A percentile compares a stretch with the other conserved stretches of the same genome.
These are phyloP conservation scores for Anseranas semipalmata DNA, from an alignment of 2,113 vertebrate genomes.

Conservation along the genomic window DNA sequence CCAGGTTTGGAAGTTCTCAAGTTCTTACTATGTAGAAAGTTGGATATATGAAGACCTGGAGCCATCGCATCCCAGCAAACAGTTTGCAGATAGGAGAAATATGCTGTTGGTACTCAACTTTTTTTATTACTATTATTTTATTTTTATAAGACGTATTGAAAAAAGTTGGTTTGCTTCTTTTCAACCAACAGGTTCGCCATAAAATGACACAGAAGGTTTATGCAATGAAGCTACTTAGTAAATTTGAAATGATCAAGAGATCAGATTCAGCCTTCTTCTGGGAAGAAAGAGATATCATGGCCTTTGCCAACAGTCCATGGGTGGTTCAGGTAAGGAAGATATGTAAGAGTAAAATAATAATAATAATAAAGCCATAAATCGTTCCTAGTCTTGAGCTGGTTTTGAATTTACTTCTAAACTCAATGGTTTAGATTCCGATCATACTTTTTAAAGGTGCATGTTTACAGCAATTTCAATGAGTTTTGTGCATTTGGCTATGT, in stretches of 20 bases:
- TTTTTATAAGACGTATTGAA: background rate
- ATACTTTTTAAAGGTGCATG: background rate
- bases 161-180: background rate
- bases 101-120: fast-evolving
- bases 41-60: background rate
- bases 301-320: slow-evolving; percentile 96
- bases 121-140: background rate
- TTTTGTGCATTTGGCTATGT: background rate
- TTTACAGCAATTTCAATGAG: background rate
- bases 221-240: slow-evolving; percentile 98
- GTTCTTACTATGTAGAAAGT: background rate
- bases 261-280: slow-evolving; percentile 99
- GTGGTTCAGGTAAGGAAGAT: slow-evolving; percentile 91
- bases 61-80: background rate
- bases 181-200: slow-evolving; percentile 88
- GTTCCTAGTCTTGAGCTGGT: background rate
- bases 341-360: background rate
- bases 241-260: slow-evolving; percentile 99
- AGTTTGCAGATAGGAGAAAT: background rate
- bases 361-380: background rate
- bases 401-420: background rate
- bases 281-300: slow-evolving; percentile 99
- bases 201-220: slow-evolving; percentile 96
- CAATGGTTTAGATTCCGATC: background rate
- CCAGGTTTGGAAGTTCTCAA: background rate